These are phyloP conservation scores for Drosophila miranda DNA, from an alignment of 1,140 invertebrate species.

Conservation along the genomic window DNA sequence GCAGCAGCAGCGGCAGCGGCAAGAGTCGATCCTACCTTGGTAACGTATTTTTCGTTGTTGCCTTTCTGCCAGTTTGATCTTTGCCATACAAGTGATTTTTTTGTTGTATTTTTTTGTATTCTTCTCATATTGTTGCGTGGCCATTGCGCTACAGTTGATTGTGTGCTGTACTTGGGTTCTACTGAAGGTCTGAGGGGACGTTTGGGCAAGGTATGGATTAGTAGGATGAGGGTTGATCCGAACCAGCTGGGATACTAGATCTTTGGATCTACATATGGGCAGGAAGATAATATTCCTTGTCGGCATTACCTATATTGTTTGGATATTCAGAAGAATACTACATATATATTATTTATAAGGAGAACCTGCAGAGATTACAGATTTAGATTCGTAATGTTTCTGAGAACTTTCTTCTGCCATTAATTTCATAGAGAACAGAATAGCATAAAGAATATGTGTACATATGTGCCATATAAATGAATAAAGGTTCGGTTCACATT, in stretches of 20 bases:
- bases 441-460: too few species aligned
- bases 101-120: conserved; percentile 45
- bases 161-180: conserved; percentile 68
- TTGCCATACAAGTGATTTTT: conserved; percentile 79
- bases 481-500: too few species aligned
- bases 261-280: neutral
- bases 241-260: conserved; percentile 1
- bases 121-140: conserved; percentile 65
- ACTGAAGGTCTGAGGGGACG: conserved; percentile 34
- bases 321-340: too few species aligned
- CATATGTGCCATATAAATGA: too few species aligned
- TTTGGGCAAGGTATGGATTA: conserved; percentile 31
- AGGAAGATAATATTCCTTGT: neutral
- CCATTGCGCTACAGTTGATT: conserved; percentile 72
- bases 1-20: conserved; percentile 23
- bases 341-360: too few species aligned
- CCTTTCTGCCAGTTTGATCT: conserved; percentile 74
- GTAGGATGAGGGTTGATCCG: conserved; percentile 32
- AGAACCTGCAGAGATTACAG: neutral
- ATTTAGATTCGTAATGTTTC: too few species aligned
- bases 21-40: conserved; percentile 56
- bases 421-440: too few species aligned
- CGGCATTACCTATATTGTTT: too few species aligned
- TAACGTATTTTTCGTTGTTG: conserved; percentile 70
- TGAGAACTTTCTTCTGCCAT: neutral